These are phyloP conservation scores for Sporophila hypoxantha DNA, from an alignment of 2,113 vertebrate genomes.

Conservation along the genomic window DNA sequence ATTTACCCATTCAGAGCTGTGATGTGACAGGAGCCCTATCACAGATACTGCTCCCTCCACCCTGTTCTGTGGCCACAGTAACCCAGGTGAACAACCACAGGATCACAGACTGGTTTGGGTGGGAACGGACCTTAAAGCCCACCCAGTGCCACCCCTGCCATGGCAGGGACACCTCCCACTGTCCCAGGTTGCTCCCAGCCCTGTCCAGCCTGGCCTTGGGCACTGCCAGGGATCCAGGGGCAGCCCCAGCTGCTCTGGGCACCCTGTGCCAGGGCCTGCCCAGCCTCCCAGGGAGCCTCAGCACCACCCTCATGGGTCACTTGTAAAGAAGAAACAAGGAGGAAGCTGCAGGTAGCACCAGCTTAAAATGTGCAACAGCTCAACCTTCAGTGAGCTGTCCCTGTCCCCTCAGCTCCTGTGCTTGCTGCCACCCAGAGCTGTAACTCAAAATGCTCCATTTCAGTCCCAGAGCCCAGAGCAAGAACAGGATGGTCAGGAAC, in stretches of 20 bases:
- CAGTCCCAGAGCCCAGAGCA: background rate
- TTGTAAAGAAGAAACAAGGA: background rate
- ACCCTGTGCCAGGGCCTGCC: background rate
- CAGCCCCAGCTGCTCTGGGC: background rate
- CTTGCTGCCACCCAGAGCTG: background rate
- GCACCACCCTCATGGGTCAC: background rate
- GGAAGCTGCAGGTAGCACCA: background rate
- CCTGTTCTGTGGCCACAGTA: background rate
- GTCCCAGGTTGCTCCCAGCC: background rate
- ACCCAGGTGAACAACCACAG: background rate
- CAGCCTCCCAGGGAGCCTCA: background rate
- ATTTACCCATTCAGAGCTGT: background rate
- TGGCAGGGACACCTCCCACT: background rate
- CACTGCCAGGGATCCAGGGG: background rate
- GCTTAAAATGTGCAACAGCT: background rate
- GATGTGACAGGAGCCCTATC: background rate
- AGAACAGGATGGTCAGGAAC: background rate
- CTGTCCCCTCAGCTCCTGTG: background rate
- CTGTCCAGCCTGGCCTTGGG: rapidly evolving
- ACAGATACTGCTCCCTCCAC: background rate
- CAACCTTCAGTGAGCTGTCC: background rate
- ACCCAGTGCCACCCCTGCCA: background rate
- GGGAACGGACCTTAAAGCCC: background rate
- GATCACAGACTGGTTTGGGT: too few species aligned
- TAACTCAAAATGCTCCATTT: background rate